Conservation (phyloP, 2,113 vertebrate genomes). For the Pachyramphus minor region DNA sequence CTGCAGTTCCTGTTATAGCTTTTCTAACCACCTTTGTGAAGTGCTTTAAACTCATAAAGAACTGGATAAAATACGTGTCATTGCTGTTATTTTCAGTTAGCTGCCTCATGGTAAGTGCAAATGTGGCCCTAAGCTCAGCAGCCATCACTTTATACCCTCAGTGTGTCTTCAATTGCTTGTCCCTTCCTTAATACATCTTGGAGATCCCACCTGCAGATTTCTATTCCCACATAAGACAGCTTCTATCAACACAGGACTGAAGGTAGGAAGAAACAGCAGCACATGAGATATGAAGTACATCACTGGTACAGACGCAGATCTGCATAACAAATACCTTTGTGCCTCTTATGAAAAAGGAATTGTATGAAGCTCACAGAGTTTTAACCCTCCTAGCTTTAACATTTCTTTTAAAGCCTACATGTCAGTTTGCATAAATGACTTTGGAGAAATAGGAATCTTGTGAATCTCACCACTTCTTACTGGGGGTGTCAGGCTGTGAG, state of each 20-base stretch:
- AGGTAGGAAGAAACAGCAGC: not conserved
- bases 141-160: not conserved
- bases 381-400: not conserved
- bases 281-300: not conserved
- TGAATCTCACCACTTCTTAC: not conserved
- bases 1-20: not conserved
- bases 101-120: not conserved
- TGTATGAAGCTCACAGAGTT: not conserved
- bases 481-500: not conserved
- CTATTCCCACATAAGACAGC: not conserved
- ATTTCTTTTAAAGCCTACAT: not conserved
- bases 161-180: not conserved
- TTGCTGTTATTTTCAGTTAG: not conserved
- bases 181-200: not conserved
- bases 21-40: not conserved
- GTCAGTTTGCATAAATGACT: not conserved
- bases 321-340: constrained; percentile 8
- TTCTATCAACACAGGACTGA: not conserved
- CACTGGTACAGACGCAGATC: not conserved
- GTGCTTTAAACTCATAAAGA: not conserved
- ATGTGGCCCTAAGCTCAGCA: not conserved
- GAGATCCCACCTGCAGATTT: not conserved
- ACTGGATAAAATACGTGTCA: not conserved
- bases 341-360: not conserved
- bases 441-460: not conserved